Evolutionary conservation across 2,113 vertebrate species (phyloP).

Genomic region (Chauna torquata): DNA sequence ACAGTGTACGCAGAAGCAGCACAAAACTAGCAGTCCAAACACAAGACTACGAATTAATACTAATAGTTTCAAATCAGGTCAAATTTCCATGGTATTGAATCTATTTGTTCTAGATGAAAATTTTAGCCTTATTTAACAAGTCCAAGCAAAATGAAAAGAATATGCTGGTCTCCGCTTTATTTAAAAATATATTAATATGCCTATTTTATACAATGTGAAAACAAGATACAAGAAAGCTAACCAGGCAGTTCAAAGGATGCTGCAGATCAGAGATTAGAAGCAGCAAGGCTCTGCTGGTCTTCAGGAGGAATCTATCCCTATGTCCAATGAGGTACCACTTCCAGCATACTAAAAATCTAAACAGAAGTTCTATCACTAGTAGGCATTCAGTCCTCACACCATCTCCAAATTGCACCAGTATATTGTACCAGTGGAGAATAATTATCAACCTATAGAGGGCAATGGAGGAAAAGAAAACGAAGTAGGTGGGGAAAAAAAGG

Average conservation of each 20-base stretch:
- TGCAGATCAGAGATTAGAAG: not conserved
- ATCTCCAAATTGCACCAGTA: not conserved
- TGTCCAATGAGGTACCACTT: not conserved
- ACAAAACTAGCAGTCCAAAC: not conserved
- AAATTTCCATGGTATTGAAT: not conserved
- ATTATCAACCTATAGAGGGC: conserved; percentile 67
- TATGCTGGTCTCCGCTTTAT: not conserved
- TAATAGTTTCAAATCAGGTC: not conserved
- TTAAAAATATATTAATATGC: not conserved
- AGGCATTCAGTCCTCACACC: not conserved
- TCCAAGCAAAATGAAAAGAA: not conserved
- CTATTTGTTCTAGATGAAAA: not conserved
- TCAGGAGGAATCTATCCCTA: not conserved
- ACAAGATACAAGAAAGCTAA: not conserved
- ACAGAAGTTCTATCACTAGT: not conserved
- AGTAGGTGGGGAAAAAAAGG: conserved; percentile 1
- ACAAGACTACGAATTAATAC: not conserved
- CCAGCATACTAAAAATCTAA: not conserved
- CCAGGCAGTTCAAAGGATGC: not conserved
- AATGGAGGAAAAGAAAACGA: conserved; percentile 66
- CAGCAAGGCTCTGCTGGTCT: not conserved
- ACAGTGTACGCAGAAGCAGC: not conserved
- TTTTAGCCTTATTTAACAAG: not conserved
- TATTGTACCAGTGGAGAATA: conserved; percentile 31
- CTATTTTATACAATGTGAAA: not conserved